Evolutionary conservation across 2,113 vertebrate species (phyloP), one percentile per base, ranked within the genome.

Genomic region (Nesoenas mayeri): DNA sequence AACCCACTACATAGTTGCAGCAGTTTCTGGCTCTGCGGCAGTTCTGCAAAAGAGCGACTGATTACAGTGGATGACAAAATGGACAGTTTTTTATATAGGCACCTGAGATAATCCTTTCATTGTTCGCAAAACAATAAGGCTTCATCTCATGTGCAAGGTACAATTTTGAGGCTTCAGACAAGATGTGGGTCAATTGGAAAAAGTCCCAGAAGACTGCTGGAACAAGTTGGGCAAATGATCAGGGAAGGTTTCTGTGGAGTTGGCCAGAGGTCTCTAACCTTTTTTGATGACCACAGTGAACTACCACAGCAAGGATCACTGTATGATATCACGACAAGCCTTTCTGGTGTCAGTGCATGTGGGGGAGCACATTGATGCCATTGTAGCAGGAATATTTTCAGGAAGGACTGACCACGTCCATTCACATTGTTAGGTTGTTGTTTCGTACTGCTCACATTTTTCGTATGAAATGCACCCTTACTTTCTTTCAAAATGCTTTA

Each of bases 311-410:
- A 13, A 14, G 32, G 34, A 8, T 12, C 31, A 11, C 34, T 24
- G 51, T 0, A 0, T 29, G 64, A 29, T 36, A 14, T 9, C 10
- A 13, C 19, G 34, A 18, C 7, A 29, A 54, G 15, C 71, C 72
- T 38, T 36, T 0, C 16, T 28, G 47, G 7, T 26, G 6, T 9
- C 29, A 26, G 6, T 2, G 6, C 2, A 0, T 9, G 29, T 12
- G 6, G 7, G 32, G 44, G 8, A 60, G 26, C n/a, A 51, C 42
- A 6, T 15, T 34, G 34, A 10, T 34, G 38, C 38, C 34, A 47
- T 28, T 0, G 0, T 0, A 1, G 50, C 71, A 72, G 62, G 69
- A 50, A 19, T 28, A 20, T 29, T 87, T 79, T 51, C 17, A 11
- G 50, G 70, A 61, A 44, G 61, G 53, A 53, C 38, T 71, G n/a